Evolutionary conservation across 2,797 vertebrate species (phyloP), one percentile per base, ranked within the genome.

Genomic region (Anguilla obscura): DNA sequence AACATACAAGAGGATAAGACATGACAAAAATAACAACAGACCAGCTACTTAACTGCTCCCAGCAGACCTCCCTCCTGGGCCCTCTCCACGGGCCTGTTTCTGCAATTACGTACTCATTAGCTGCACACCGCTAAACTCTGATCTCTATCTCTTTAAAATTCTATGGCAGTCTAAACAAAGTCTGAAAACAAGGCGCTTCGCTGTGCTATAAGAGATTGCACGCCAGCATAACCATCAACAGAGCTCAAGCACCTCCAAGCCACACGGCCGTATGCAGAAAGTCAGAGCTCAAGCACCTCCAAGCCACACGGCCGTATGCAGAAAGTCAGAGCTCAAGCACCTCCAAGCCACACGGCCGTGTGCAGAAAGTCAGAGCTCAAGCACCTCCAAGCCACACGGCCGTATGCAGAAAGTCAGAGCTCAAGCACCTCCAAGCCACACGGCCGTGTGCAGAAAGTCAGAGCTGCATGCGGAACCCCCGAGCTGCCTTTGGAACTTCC

Each of bases 91-190:
- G 21, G 89, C 88, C 90, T 87, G 90, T 90, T 89, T 45, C 90
- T 88, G 91, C 92, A 94, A 95, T 95, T 94, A 91, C 88, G 87
- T 92, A 86, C 91, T 93, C 93, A 93, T 94, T 91, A 91, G 90
- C 85, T 88, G 91, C 82, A 36, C 91, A 90, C 93, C 94, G 92
- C 91, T 91, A 91, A 93, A 94, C 90, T 92, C 88, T 92, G 91
- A 95, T 95, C 90, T 85, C 88, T 92, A 94, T 95, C 94, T 93
- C 89, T 87, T 88, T 90, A 92, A 90, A 93, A 45, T 45, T 90
- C 87, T 92, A 93, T 91, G 86, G 90, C 90, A 94, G 95, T 92
- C 94, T 94, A 94, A 95, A 95, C 94, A 94, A 89, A 89, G 50
- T 82, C 79, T 82, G 79, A 82, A 82, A 48, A n/a, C 58, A 10